Percentiles rank a stretch among this genome's conserved stretches.
Conservation (phyloP, 2,888 invertebrate species). For the Eudemis profundana region DNA sequence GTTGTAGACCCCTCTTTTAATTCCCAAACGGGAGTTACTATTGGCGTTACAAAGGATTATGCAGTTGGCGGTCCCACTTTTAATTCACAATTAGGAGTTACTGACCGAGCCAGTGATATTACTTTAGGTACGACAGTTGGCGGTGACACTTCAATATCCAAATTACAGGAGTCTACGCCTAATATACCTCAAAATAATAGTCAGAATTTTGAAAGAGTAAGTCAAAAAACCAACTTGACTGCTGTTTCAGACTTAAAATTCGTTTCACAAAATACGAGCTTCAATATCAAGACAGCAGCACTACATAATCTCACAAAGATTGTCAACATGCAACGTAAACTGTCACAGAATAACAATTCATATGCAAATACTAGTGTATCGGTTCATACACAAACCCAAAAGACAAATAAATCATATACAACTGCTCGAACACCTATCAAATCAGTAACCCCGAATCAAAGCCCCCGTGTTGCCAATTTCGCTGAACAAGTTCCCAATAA, state of each 20-base stretch:
- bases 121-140: neutral
- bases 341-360: conserved; percentile 1
- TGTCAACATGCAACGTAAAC: neutral
- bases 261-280: neutral
- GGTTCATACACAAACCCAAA: neutral
- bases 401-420: neutral
- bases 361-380: neutral
- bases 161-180: neutral
- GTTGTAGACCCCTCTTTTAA: neutral
- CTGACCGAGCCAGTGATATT: too few relatives aligned
- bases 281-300: neutral
- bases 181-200: neutral
- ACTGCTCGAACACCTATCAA: conserved; percentile 5
- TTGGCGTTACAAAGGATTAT: neutral
- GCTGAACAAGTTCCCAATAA: conserved; percentile 7
- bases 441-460: conserved; percentile 3
- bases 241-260: neutral
- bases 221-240: neutral
- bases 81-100: too few relatives aligned
- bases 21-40: neutral
- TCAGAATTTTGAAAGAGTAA: neutral
- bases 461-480: neutral
- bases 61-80: too few relatives aligned
- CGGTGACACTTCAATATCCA: neutral
- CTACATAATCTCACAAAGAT: neutral